Base-by-base conservation (phyloP, 2,888 invertebrate species). In the Petrolisthes manimaculis region DNA sequence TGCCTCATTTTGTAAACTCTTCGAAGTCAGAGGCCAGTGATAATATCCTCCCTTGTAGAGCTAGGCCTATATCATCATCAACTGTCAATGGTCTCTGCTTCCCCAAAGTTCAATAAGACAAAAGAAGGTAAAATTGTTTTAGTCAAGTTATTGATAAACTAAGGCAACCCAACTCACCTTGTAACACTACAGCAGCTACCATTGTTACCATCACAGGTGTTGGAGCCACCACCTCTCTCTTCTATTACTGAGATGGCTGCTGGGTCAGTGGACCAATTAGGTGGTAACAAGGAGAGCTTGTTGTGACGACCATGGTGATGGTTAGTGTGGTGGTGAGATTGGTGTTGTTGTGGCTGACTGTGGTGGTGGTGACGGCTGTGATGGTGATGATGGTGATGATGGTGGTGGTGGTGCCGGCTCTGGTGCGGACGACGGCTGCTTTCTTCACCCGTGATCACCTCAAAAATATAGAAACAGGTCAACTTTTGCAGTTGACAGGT, bases 401-500 rank as follows among this genome's bases (percentile, higher is more conserved):
- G 79, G 21, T 78, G 87, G 24, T 77, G 78, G 67, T 84, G 88
- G 37, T 84, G 87, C 56, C 77, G 87, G 56, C 82, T 74, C 9
- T 79, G 79, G 37, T 86, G 86, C 5, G 84, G 88, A n/a, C 79
- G 84, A 8, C 88, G 69, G 56, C 88, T 79, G 24, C 56, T 56
- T 5, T 37, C 88, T 3, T 88, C 88, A 55, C 88, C 83, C 67
- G 84, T 84, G 24, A 88, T 88, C 12, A 88, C 88, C 88, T 88
- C 18, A 21, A n/a, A n/a, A 71, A 61, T 9, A 61, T 9, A 61
- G 61, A 61, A 9, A 61, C 37, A 37, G 37, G 37, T 37, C 37
- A 37, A 2, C 37, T 37, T 2, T 37, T 37, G 2, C 37, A 37
- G 37, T 37, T 37, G 37, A 37, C 37, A 37, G 37, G 37, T 37